Evolutionary conservation across 2,113 vertebrate species (phyloP).

Genomic region (Arenaria interpres): DNA sequence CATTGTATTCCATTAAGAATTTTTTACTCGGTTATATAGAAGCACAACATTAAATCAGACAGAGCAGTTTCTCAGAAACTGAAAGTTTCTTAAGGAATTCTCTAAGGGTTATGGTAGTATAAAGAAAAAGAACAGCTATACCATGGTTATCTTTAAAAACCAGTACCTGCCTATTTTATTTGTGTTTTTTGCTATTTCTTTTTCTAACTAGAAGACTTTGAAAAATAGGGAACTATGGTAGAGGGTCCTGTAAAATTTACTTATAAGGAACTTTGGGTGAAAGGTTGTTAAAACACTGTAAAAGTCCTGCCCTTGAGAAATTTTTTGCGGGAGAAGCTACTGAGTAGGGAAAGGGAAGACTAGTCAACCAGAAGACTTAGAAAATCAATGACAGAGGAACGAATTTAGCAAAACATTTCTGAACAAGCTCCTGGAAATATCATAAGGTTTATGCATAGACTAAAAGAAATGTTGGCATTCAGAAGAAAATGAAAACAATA

Average conservation of each 20-base stretch:
- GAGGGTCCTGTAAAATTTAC: not conserved
- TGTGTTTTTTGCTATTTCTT: not conserved
- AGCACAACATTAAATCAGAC: not conserved
- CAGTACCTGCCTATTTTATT: not conserved
- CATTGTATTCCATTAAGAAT: not conserved
- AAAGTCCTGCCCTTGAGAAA: not conserved
- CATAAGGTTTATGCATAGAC: not conserved
- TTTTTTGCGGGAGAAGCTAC: not conserved
- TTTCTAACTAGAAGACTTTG: not conserved
- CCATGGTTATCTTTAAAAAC: not conserved
- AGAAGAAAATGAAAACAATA: not conserved
- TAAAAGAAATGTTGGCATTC: not conserved
- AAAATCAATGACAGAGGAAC: not conserved
- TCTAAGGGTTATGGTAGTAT: not conserved
- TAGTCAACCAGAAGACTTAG: not conserved
- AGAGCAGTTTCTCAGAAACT: not conserved
- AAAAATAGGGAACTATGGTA: not conserved
- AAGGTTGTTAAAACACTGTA: not conserved
- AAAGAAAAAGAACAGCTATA: not conserved
- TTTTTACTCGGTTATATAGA: not conserved
- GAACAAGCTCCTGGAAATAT: not conserved
- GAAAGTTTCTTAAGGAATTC: not conserved
- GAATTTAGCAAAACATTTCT: not conserved
- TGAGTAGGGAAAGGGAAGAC: not conserved
- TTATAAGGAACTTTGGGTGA: not conserved